Percentiles rank a stretch among this genome's conserved stretches.
phyloP scores from a whole-genome alignment of 2,113 vertebrate genomes.

The Podarcis cretensis region DNA sequence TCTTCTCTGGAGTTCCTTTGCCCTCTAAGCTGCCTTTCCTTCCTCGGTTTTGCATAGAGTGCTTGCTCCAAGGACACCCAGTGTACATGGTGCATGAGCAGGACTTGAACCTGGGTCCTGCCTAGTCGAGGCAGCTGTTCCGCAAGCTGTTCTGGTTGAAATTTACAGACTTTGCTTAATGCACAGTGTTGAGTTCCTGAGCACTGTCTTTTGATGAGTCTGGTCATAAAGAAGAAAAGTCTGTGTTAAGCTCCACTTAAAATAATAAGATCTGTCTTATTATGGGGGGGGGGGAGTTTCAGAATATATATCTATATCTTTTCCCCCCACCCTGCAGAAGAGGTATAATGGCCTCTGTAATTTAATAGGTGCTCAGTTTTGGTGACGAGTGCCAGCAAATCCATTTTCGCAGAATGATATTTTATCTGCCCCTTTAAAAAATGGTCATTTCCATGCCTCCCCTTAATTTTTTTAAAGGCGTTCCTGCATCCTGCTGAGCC shows the following conservation, averaged over 20 bases:
- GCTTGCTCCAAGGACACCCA: not conserved
- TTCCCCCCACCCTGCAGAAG: not conserved
- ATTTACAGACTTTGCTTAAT: not conserved
- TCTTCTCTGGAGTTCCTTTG: too few species aligned
- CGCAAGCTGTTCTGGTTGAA: not conserved
- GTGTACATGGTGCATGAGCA: too few species aligned
- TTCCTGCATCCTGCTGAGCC: slow-evolving; percentile 52
- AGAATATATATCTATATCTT: slow-evolving; percentile 34
- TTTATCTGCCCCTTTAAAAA: slow-evolving; percentile 65
- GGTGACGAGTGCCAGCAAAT: slow-evolving; percentile 72
- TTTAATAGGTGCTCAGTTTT: slow-evolving; percentile 70
- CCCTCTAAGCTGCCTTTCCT: too few species aligned
- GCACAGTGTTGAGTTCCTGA: not conserved
- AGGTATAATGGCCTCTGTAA: slow-evolving; percentile 69
- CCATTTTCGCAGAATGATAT: slow-evolving; percentile 71
- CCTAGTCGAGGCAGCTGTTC: not conserved
- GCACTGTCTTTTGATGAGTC: slow-evolving; percentile 13
- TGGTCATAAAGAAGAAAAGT: slow-evolving; percentile 40
- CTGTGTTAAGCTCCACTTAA: slow-evolving; percentile 58
- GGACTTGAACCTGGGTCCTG: not conserved
- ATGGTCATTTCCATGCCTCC: slow-evolving; percentile 63
- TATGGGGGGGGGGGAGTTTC: slow-evolving; percentile 54
- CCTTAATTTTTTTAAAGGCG: slow-evolving; percentile 49
- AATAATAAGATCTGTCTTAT: slow-evolving; percentile 67
- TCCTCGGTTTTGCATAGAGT: too few species aligned